A percentile compares a stretch with the other conserved stretches of the same genome.
phyloP scores from a whole-genome alignment of 1,140 invertebrate species.

The Bombus confusus region DNA sequence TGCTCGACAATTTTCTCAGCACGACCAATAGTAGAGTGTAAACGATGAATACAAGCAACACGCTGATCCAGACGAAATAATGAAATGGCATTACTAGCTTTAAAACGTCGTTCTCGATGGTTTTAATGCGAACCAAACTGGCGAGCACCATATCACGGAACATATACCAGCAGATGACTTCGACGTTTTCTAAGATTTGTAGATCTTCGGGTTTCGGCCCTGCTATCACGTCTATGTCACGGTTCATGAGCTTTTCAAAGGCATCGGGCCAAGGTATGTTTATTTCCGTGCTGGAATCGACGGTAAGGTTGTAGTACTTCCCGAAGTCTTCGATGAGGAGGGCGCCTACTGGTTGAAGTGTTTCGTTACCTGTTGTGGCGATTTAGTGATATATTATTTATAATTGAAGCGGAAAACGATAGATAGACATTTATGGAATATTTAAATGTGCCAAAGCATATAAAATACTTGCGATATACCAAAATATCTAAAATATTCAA shows the following conservation, averaged over 20 bases:
- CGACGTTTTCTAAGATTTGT: background rate
- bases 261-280: constrained; percentile 16
- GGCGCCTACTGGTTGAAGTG: background rate
- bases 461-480: too few species aligned
- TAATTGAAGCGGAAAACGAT: too few species aligned
- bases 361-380: background rate
- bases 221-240: constrained; percentile 20
- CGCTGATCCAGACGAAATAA: constrained; percentile 33
- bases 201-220: background rate
- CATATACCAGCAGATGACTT: constrained; percentile 43
- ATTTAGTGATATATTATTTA: background rate
- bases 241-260: constrained; percentile 6
- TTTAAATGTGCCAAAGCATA: too few species aligned
- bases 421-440: background rate
- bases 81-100: constrained; percentile 30
- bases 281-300: background rate
- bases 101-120: background rate
- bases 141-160: constrained; percentile 35
- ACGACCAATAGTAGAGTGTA: constrained; percentile 4
- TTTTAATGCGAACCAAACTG: background rate
- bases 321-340: constrained; percentile 25
- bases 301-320: background rate
- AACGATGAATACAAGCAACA: background rate
- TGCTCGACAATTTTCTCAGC: background rate
- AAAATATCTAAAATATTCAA: too few species aligned